Percentiles rank a stretch among this genome's conserved stretches.
Conservation (phyloP, 2,888 invertebrate genomes). For the Patella depressa region DNA sequence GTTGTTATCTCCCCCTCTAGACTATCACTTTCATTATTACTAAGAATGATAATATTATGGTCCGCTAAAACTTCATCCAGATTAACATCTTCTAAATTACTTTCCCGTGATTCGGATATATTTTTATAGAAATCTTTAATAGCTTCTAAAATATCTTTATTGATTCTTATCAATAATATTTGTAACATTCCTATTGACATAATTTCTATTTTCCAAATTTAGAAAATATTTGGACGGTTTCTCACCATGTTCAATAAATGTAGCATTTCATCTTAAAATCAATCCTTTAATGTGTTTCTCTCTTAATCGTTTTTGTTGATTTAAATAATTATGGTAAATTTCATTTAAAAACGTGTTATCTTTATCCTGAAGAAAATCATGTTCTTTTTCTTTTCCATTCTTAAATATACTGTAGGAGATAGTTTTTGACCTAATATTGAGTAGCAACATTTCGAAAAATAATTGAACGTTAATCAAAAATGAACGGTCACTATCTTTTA, state of each 20-base stretch:
- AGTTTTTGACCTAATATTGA: no score
- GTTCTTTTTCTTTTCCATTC: no score
- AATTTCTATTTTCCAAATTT: slow-evolving; percentile 2
- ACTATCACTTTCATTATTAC: background rate
- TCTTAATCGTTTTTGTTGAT: background rate
- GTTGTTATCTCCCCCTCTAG: background rate
- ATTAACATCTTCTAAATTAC: background rate
- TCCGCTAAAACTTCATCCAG: background rate
- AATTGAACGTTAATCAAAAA: no score
- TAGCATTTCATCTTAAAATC: background rate
- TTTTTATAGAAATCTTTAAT: background rate
- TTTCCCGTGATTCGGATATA: background rate
- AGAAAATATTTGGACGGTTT: background rate
- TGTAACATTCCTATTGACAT: background rate
- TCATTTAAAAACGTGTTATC: slow-evolving; percentile 5
- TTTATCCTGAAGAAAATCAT: background rate
- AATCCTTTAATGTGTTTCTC: background rate
- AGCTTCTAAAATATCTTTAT: background rate
- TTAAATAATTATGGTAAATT: slow-evolving; percentile 3
- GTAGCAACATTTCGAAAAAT: no score
- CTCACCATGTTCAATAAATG: background rate
- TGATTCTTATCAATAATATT: slow-evolving; percentile 1
- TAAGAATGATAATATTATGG: background rate
- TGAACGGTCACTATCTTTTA: no score
- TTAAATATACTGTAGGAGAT: no score